These are phyloP conservation scores for Perca schrenkii DNA, from an alignment of 2,113 vertebrate species.

Conservation along the genomic window DNA sequence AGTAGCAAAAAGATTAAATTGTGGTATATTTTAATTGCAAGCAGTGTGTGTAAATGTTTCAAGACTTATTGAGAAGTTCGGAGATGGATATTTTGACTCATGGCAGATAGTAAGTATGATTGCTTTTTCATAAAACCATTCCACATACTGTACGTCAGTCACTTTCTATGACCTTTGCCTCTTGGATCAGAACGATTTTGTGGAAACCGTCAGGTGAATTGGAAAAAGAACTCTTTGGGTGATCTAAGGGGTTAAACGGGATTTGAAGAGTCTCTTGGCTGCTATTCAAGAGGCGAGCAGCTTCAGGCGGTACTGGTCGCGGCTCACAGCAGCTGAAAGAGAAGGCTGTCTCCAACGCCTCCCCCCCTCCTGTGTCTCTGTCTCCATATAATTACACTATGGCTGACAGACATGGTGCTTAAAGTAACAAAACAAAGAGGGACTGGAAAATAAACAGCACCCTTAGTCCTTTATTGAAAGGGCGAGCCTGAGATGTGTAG, in stretches of 20 bases:
- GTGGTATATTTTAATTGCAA: neutral
- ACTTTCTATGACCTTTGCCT: neutral
- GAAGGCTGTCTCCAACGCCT: constrained; percentile 76
- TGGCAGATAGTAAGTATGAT: constrained; percentile 11
- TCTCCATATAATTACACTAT: constrained; percentile 87
- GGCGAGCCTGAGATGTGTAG: constrained; percentile 49
- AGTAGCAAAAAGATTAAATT: neutral
- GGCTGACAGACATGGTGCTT: constrained; percentile 87
- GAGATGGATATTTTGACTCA: constrained; percentile 11
- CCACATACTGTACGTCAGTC: neutral
- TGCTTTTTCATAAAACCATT: neutral
- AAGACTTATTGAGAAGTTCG: constrained; percentile 3
- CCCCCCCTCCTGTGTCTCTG: constrained; percentile 78
- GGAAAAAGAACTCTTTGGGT: constrained; percentile 43
- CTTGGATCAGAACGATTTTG: constrained; percentile 4
- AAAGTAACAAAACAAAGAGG: constrained; percentile 87
- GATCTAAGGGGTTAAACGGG: constrained; percentile 76
- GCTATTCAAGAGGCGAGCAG: constrained; percentile 75
- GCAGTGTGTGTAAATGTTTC: constrained; percentile 1
- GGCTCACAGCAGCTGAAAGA: constrained; percentile 85
- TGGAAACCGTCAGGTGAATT: constrained; percentile 53
- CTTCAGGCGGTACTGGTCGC: constrained; percentile 79
- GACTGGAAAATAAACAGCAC: constrained; percentile 84
- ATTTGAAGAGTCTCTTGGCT: constrained; percentile 80
- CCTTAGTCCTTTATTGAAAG: constrained; percentile 61